Evolutionary conservation across 2,888 invertebrate genomes (phyloP), one percentile per base, ranked within the genome.

Genomic region (Lacanobia oleracea): DNA sequence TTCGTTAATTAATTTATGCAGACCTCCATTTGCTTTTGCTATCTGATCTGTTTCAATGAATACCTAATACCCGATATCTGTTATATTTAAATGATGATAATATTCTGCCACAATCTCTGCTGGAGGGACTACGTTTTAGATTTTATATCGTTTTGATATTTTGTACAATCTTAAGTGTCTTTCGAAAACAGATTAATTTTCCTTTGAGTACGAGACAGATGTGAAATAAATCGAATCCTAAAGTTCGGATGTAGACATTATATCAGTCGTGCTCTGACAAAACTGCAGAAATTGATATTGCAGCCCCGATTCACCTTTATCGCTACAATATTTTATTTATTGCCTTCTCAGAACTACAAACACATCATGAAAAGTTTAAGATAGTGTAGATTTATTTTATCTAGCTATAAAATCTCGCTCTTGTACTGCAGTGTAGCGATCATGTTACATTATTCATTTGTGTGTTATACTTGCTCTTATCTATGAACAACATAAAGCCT

Each of bases 401-500:
- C 85, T 81, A 59, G 62, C 72, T 51, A 62, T 72, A 64, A 77
- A 64, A 84, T 85, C 82, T 84, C 65, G 64, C 48, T 64, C 67
- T 73, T 72, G 68, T 65, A 76, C 72, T 76, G 71, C 68, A 70
- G 66, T 79, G 71, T 71, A 67, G 70, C 69, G 72, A 77, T 67
- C 69, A 68, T 79, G 76, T 81, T 81, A 79, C 81, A 82, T 86
- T 82, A 86, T 83, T 84, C 75, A 82, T 77, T 62, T 54, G 43
- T 59, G 48, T 66, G 53, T 83, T 79, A 79, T 82, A 69, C 60
- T 79, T 68, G 68, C 21, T 18, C 64, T 78, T 78, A 82, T 72
- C 79, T 72, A 68, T 45, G 56, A 45, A 74, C 61, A 53, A 50
- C 77, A 64, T 64, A 68, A 71, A 68, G 50, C 54, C 68, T 72